phyloP scores from a whole-genome alignment of 2,888 invertebrate genomes.

The Cephus nigrinus region DNA sequence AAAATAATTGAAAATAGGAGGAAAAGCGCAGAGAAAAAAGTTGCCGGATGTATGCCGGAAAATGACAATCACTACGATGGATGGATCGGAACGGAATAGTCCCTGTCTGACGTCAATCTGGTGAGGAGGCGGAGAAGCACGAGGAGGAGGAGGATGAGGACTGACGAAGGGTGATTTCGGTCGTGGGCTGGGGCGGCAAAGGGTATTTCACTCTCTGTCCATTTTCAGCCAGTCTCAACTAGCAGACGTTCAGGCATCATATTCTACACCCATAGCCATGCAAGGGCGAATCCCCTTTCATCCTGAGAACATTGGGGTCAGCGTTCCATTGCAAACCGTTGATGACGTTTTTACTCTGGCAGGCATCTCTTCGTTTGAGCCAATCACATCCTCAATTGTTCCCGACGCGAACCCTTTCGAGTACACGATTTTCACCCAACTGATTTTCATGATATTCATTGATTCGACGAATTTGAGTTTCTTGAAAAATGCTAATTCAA shows the following conservation, averaged over 20 bases:
- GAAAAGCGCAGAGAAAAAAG: slow-evolving; percentile 50
- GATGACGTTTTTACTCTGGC: not conserved
- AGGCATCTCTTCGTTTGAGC: not conserved
- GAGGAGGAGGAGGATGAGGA: not conserved
- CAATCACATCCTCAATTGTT: not conserved
- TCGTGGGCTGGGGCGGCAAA: not conserved
- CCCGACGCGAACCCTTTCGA: not conserved
- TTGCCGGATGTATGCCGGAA: slow-evolving; percentile 62
- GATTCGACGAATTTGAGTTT: not conserved
- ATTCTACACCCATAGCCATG: not conserved
- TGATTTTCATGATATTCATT: not conserved
- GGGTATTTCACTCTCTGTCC: slow-evolving; percentile 5
- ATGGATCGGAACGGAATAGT: slow-evolving; percentile 44
- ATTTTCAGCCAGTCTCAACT: not conserved
- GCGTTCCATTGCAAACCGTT: not conserved
- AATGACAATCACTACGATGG: slow-evolving; percentile 62
- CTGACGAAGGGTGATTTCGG: not conserved
- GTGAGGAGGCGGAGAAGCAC: slow-evolving; percentile 15
- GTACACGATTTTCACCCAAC: not conserved
- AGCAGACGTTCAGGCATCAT: not conserved
- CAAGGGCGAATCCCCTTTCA: not conserved
- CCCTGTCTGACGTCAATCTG: slow-evolving; percentile 59
- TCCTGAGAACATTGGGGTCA: not conserved
- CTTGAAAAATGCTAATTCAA: not conserved
- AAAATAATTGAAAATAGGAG: slow-evolving; percentile 61